Base-by-base conservation (phyloP, 2,888 invertebrate species). In the Diaphora mendica region DNA sequence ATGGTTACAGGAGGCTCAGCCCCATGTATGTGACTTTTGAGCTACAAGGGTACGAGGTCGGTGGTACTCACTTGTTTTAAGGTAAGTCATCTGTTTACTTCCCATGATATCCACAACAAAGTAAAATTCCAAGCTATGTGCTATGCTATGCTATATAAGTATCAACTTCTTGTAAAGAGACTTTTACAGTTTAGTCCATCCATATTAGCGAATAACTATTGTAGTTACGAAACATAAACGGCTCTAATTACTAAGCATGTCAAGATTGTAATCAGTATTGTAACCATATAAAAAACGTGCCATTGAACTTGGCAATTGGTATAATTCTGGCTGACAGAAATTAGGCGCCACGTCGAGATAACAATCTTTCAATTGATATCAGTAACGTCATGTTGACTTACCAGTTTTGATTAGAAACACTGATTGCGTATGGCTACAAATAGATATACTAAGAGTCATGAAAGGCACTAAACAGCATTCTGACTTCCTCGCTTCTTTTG, bases 321-420 rank as follows among this genome's bases (percentile, higher is more conserved):
- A 70, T 69, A 68, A 83, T 76, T 78, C 74, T 30, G 13, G 67
- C 68, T 20, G 75, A 71, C 62, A 35, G 62, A 65, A 59, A 68
- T 69, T 70, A 20, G 65, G 67, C 62, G 55, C 55, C 76, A 79
- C 73, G 75, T 77, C 67, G 65, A 74, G 42, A 66, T 76, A 76
- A 76, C 66, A 84, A 44, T 82, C 51, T 84, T 82, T 82, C 68
- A 82, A 82, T 84, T 84, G 77, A 70, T 73, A 66, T 62, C 39
- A 82, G 78, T 80, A 75, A 74, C 17, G 17, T 7, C 70, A 35
- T 72, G 62, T 70, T 71, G 42, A 74, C 70, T 79, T 72, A 77
- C 76, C 62, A 71, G 26, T 23, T 51, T 68, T 67, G 75, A 75
- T 76, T 75, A 80, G 80, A 48, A 76, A 73, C 72, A 68, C 73